Evolutionary conservation across 2,113 vertebrate species (phyloP).

Genomic region (Cyanoramphus novaezelandiae): DNA sequence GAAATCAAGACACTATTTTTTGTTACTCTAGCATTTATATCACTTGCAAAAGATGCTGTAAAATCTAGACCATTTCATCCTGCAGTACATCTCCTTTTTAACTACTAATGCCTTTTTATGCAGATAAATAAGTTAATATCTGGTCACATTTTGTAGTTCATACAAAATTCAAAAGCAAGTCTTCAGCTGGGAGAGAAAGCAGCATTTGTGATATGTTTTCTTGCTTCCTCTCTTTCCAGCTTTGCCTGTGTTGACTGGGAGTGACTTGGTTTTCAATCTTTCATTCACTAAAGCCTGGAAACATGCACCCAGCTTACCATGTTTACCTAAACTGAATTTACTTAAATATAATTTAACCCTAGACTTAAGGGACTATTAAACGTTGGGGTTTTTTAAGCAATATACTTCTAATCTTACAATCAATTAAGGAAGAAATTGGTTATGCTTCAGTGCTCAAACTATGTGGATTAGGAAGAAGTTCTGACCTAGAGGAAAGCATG

Average conservation of each 20-base stretch:
- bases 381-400: neutral
- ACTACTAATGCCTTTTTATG: neutral
- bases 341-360: neutral
- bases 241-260: neutral
- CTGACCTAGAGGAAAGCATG: neutral
- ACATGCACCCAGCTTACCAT: neutral
- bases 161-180: neutral
- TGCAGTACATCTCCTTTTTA: neutral
- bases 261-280: neutral
- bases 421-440: conserved; percentile 23
- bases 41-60: neutral
- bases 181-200: neutral
- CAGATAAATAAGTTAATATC: neutral
- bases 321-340: neutral
- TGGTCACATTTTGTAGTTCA: neutral
- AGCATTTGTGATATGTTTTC: neutral
- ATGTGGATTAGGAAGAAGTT: conserved; percentile 8
- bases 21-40: neutral
- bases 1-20: neutral
- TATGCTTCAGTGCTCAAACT: neutral
- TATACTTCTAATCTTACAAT: neutral
- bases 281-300: neutral
- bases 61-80: neutral
- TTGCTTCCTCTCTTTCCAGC: neutral
- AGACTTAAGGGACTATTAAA: neutral